Percentiles rank a stretch among this genome's conserved stretches.
Evolutionary conservation across 2,888 invertebrate genomes (phyloP).

Genomic region (Danaus chrysippus): DNA sequence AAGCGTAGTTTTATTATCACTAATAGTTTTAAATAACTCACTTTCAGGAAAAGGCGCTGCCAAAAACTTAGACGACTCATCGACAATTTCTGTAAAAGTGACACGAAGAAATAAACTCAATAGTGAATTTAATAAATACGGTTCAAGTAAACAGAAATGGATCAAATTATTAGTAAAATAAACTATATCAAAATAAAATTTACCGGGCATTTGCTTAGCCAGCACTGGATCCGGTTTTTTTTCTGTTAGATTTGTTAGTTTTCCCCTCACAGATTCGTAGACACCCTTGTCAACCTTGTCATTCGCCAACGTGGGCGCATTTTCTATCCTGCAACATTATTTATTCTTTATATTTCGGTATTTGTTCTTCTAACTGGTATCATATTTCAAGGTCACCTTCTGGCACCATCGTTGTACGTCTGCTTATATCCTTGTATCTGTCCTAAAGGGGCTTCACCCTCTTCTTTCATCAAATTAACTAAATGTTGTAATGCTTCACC

Average conservation of each 20-base stretch:
- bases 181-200: constrained; percentile 8
- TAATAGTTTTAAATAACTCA: constrained; percentile 36
- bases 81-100: constrained; percentile 46
- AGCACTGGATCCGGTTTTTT: constrained; percentile 42
- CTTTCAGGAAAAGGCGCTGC: constrained; percentile 52
- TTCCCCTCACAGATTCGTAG: constrained; percentile 46
- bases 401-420: constrained; percentile 49
- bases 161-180: background rate
- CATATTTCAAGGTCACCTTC: constrained; percentile 39
- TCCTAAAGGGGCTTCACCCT: constrained; percentile 46
- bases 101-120: background rate
- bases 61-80: constrained; percentile 54
- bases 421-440: constrained; percentile 55
- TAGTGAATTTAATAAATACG: too few relatives aligned
- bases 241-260: constrained; percentile 42
- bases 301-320: constrained; percentile 37
- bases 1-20: too few relatives aligned
- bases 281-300: constrained; percentile 49
- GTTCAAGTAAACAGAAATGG: too few relatives aligned
- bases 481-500: constrained; percentile 53
- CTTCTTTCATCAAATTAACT: constrained; percentile 48
- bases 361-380: background rate
- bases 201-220: constrained; percentile 48
- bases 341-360: background rate
- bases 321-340: constrained; percentile 43